Evolutionary conservation across 2,797 vertebrate genomes (phyloP).

Genomic region (Gallirallus australis): DNA sequence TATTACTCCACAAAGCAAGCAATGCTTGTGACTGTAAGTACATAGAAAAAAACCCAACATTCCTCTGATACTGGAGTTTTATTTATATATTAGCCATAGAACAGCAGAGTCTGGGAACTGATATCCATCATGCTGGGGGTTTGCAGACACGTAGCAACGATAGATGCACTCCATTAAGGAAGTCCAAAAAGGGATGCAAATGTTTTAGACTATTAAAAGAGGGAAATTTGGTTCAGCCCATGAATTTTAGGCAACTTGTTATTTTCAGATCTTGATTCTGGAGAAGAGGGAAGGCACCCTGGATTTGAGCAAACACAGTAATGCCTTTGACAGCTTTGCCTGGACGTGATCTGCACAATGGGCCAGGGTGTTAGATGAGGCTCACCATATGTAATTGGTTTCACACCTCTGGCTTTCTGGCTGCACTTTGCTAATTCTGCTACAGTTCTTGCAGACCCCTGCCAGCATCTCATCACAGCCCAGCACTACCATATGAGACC

Average conservation of each 20-base stretch:
- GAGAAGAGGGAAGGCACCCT: background rate
- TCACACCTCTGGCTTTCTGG: background rate
- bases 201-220: background rate
- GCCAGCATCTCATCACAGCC: background rate
- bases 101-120: background rate
- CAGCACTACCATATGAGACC: background rate
- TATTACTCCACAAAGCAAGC: constrained; percentile 14
- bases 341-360: background rate
- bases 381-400: accelerated
- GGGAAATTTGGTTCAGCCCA: background rate
- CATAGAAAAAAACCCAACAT: background rate
- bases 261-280: background rate
- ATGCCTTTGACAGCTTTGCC: background rate
- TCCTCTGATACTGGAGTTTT: background rate
- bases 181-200: background rate
- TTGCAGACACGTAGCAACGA: background rate
- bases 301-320: background rate
- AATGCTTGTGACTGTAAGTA: background rate
- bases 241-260: background rate
- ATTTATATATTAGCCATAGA: background rate
- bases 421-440: background rate
- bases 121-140: background rate
- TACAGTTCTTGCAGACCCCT: background rate
- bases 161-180: background rate
- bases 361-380: background rate